phyloP scores from a whole-genome alignment of 2,888 invertebrate species.

The Limnephilus rhombicus region DNA sequence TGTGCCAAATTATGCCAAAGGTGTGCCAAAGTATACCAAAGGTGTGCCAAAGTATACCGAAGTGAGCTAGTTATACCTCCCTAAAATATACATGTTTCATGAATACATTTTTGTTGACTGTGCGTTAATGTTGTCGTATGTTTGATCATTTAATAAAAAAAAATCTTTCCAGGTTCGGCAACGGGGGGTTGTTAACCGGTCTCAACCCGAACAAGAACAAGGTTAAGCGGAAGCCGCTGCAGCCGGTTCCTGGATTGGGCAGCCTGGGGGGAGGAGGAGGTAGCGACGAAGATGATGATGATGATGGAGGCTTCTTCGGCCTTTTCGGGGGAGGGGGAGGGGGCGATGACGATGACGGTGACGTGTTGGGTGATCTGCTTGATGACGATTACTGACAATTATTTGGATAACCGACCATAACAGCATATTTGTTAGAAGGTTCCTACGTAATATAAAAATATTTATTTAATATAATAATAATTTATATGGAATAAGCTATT shows the following conservation, averaged over 20 bases:
- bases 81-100: too few relatives aligned
- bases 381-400: conserved; percentile 30
- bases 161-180: conserved; percentile 71
- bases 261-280: conserved; percentile 66
- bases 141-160: neutral
- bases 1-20: too few relatives aligned
- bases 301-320: conserved; percentile 49
- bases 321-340: conserved; percentile 12
- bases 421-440: neutral
- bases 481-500: neutral
- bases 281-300: conserved; percentile 64
- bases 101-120: too few relatives aligned
- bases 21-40: too few relatives aligned
- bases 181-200: conserved; percentile 74
- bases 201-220: conserved; percentile 73
- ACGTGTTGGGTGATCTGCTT: neutral
- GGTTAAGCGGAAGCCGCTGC: conserved; percentile 70
- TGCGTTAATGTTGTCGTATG: neutral
- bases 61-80: too few relatives aligned
- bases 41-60: too few relatives aligned
- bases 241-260: conserved; percentile 70
- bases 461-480: neutral
- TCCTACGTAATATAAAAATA: neutral
- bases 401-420: neutral
- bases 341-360: conserved; percentile 22